Base-by-base conservation (phyloP, 2,888 invertebrate genomes). In the Hesperia comma region DNA sequence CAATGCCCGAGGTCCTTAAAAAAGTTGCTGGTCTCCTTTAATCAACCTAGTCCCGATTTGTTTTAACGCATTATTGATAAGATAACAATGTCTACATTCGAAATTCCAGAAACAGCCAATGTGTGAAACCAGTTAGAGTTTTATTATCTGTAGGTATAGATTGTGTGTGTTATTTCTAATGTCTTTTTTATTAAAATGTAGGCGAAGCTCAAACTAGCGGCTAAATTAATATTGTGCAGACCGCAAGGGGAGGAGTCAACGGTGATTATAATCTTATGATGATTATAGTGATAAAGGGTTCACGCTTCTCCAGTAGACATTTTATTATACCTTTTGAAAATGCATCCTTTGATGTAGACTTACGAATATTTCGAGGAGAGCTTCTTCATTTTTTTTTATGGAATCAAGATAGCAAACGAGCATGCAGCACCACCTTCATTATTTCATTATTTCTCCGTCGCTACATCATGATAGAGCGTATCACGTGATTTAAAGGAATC, bases 221-320 rank as follows among this genome's bases (percentile, higher is more conserved):
- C 75, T 83, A 83, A 86, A 86, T 83, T 81, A 77, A 80, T 70
- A 74, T 37, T 12, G 3, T 67, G 71, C 68, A 68, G 63, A 77
- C 77, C 76, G 77, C 73, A 78, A 78, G 81, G 79, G 82, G 82
- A 79, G 84, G 79, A 72, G 75, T 79, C 75, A 68, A 55, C 57
- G 37, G 68, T 73, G 73, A 76, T 77, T 73, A 54, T 43, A 54
- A 51, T 40, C 49, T 62, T 55, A 69, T 62, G 26, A 51, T 66
- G 56, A 67, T 69, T 67, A 70, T 64, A 67, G 72, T 63, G 69
- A 67, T 68, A 66, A 58, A 62, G 61, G 41, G 51, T 54, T 49
- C 43, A 32, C 57, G 72, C 72, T 71, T 69, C 72, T 71, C 71
- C 66, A 55, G 68, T 69, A 67, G 69, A 66, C 61, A 61, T 63